Percentiles rank a stretch among this genome's conserved stretches.
Evolutionary conservation across 1,140 invertebrate genomes (phyloP).

Genomic region (Calephelis nemesis): DNA sequence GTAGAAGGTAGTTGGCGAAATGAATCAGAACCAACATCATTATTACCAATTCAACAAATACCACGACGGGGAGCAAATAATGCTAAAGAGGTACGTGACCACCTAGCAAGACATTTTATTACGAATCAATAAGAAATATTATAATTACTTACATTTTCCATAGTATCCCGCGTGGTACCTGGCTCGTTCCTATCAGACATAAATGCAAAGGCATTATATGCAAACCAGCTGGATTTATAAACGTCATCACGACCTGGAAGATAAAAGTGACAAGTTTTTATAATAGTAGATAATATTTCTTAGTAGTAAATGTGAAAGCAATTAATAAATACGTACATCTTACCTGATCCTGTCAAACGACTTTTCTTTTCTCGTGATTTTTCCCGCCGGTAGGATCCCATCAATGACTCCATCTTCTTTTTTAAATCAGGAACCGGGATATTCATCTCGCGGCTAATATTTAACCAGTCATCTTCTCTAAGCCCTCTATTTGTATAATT

Average conservation of each 20-base stretch:
- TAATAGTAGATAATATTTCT: too few species aligned
- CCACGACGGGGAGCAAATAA: slow-evolving; percentile 25
- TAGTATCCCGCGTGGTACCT: slow-evolving; percentile 20
- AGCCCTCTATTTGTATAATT: slow-evolving; percentile 36
- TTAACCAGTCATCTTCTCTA: slow-evolving; percentile 32
- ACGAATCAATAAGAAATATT: slow-evolving; percentile 12
- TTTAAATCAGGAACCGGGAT: slow-evolving; percentile 18
- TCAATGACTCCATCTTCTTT: background rate
- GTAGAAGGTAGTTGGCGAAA: slow-evolving; percentile 28
- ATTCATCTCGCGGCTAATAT: slow-evolving; percentile 32
- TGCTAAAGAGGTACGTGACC: slow-evolving; percentile 21
- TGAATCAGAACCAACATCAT: slow-evolving; percentile 20
- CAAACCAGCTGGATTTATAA: slow-evolving; percentile 34
- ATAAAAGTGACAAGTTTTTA: too few species aligned
- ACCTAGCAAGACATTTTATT: slow-evolving; percentile 16
- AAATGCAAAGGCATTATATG: slow-evolving; percentile 30
- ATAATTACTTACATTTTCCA: slow-evolving; percentile 20
- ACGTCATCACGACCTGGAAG: slow-evolving; percentile 28
- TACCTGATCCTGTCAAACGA: slow-evolving; percentile 37
- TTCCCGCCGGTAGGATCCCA: slow-evolving; percentile 39
- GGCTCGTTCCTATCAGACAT: slow-evolving; percentile 27
- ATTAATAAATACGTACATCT: background rate
- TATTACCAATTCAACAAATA: slow-evolving; percentile 25
- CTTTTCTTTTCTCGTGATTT: slow-evolving; percentile 40
- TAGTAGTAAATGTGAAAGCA: too few species aligned